A percentile compares a stretch with the other conserved stretches of the same genome.
Evolutionary conservation across 2,797 vertebrate genomes (phyloP).

Genomic region (Salarias fasciatus): DNA sequence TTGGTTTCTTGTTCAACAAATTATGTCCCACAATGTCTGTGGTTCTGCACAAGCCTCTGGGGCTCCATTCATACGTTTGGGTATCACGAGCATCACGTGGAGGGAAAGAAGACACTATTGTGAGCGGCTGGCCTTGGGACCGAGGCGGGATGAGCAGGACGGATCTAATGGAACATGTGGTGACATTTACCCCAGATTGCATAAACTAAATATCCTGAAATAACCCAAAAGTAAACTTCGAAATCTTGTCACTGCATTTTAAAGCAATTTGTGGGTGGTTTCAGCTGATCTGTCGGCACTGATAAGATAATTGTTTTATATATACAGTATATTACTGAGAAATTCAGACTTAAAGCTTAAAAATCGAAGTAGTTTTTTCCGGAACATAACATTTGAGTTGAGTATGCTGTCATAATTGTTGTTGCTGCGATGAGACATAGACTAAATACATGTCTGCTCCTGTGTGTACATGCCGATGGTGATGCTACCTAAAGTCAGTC

Average conservation of each 20-base stretch:
- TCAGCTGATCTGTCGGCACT: too few species aligned
- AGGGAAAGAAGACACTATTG: constrained; percentile 55
- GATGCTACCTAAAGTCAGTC: too few species aligned
- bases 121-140: constrained; percentile 12
- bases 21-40: constrained; percentile 41
- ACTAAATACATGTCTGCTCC: too few species aligned
- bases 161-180: constrained; percentile 11
- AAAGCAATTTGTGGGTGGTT: too few species aligned
- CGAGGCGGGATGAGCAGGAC: background rate
- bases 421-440: too few species aligned
- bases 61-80: constrained; percentile 43
- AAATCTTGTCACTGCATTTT: background rate
- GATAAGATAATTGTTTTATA: too few species aligned
- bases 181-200: constrained; percentile 6
- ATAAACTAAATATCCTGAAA: constrained; percentile 7
- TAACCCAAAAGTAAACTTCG: background rate
- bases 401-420: too few species aligned
- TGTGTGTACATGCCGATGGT: too few species aligned
- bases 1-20: constrained; percentile 52
- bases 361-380: too few species aligned
- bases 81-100: constrained; percentile 20
- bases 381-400: too few species aligned
- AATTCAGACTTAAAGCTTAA: too few species aligned
- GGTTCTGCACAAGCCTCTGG: constrained; percentile 39
- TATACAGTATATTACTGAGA: too few species aligned